Conservation (phyloP, 1,140 invertebrate species). For the Drosophila teissieri region DNA sequence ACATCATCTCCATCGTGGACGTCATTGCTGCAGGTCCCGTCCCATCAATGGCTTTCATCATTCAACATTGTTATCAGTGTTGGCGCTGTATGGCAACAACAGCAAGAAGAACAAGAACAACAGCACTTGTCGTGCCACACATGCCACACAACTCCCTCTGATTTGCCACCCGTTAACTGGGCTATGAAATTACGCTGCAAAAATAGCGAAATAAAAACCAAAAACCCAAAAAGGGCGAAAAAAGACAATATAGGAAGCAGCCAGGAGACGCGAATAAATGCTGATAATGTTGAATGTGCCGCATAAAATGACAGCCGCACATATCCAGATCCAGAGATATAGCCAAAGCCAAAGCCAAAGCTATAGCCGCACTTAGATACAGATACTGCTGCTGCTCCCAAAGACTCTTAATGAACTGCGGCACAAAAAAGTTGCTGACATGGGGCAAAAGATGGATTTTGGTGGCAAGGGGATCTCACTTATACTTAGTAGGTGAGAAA, state of each 20-base stretch:
- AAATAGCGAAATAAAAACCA: constrained; percentile 74
- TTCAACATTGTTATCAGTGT: constrained; percentile 77
- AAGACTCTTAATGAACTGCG: constrained; percentile 42
- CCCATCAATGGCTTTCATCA: constrained; percentile 80
- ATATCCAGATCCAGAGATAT: constrained; percentile 12
- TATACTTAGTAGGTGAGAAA: constrained; percentile 8
- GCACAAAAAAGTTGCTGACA: constrained; percentile 33
- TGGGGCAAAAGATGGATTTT: constrained; percentile 3
- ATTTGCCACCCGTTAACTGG: constrained; percentile 23
- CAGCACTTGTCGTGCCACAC: constrained; percentile 40
- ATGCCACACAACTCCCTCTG: background rate
- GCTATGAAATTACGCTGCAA: constrained; percentile 76
- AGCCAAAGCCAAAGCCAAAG: constrained; percentile 18
- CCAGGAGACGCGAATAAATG: constrained; percentile 33
- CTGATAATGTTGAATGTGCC: constrained; percentile 53
- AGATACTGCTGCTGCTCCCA: constrained; percentile 20
- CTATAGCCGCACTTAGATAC: constrained; percentile 40
- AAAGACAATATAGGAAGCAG: background rate
- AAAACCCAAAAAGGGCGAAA: constrained; percentile 1
- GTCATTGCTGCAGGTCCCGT: constrained; percentile 56
- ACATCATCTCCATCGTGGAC: background rate
- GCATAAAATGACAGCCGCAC: constrained; percentile 38
- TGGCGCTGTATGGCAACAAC: constrained; percentile 45
- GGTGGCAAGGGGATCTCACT: background rate
- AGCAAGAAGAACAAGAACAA: constrained; percentile 49